phyloP scores from a whole-genome alignment of 2,113 vertebrate genomes.

The Mellivora capensis region DNA sequence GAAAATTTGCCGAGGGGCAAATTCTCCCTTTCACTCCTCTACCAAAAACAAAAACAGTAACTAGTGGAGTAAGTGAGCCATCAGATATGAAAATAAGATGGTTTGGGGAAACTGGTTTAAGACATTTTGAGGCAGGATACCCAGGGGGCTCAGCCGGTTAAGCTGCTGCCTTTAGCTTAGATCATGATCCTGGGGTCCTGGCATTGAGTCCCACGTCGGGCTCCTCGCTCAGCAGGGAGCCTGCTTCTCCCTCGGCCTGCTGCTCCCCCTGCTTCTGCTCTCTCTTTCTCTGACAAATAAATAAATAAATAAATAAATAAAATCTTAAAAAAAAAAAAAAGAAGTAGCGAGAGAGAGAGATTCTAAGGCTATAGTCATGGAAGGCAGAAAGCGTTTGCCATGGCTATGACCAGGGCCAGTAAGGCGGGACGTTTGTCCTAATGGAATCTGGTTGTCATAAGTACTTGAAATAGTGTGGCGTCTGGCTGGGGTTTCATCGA shows the following conservation, averaged over 20 bases:
- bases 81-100: neutral
- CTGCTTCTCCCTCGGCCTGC: too few species aligned
- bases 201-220: too few species aligned
- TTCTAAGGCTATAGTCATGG: neutral
- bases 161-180: neutral
- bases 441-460: neutral
- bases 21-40: too few species aligned
- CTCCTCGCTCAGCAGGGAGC: too few species aligned
- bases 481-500: neutral
- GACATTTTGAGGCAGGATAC: neutral
- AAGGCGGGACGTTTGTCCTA: neutral
- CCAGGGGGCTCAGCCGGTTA: neutral
- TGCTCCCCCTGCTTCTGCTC: too few species aligned
- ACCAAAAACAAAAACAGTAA: neutral
- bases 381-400: fast-evolving
- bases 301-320: neutral
- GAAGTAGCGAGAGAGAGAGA: neutral
- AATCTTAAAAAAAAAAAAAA: neutral
- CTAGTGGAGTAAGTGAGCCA: too few species aligned
- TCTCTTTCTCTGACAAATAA: neutral
- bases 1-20: neutral
- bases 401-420: neutral
- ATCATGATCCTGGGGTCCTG: too few species aligned
- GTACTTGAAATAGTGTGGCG: neutral
- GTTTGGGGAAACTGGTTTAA: neutral